Conservation (phyloP, 2,888 invertebrate genomes). For the Chrysomela aeneicollis region DNA sequence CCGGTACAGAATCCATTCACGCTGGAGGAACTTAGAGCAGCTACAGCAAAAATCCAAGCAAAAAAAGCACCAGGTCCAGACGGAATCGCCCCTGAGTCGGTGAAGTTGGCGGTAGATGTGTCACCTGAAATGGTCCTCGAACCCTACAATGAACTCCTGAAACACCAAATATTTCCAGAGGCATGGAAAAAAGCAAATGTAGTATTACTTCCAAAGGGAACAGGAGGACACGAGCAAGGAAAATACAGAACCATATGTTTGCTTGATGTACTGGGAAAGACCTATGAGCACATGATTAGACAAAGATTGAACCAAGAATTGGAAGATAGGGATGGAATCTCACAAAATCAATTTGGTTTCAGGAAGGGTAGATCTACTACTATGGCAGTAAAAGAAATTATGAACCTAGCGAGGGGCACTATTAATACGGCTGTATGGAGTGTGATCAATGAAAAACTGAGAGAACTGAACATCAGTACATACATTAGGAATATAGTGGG, state of each 20-base stretch:
- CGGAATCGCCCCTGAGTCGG: neutral
- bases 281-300: neutral
- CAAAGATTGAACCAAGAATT: neutral
- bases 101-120: neutral
- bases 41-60: neutral
- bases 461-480: neutral
- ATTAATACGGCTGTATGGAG: neutral
- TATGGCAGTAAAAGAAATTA: neutral
- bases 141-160: neutral
- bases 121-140: neutral
- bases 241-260: neutral
- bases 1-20: too few relatives aligned
- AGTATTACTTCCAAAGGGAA: too few relatives aligned
- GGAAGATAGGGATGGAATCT: neutral
- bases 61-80: neutral
- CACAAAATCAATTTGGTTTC: neutral
- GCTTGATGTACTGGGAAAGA: neutral
- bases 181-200: slow-evolving; percentile 28
- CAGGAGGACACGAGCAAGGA: too few relatives aligned
- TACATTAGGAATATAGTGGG: neutral
- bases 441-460: neutral
- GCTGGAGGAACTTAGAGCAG: neutral
- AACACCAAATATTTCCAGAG: neutral
- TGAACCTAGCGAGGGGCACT: neutral
- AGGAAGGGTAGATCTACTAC: neutral